Evolutionary conservation across 2,113 vertebrate genomes (phyloP).

Genomic region (Scalopus aquaticus): DNA sequence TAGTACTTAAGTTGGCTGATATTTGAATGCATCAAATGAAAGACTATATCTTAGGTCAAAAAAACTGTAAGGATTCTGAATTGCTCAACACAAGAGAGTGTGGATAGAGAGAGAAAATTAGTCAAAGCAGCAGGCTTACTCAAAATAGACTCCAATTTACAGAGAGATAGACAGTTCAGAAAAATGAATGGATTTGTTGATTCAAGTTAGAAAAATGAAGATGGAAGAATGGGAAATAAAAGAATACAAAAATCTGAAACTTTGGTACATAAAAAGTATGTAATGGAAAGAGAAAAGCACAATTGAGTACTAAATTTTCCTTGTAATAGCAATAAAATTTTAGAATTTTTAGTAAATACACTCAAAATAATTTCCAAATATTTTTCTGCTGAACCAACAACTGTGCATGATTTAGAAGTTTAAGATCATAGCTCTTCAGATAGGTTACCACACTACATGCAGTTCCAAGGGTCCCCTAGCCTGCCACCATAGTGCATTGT

Average conservation of each 20-base stretch:
- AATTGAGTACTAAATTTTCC: neutral
- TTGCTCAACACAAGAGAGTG: neutral
- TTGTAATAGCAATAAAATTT: neutral
- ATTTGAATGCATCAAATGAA: conserved; percentile 41
- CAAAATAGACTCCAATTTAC: neutral
- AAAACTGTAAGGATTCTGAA: neutral
- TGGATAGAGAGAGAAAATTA: neutral
- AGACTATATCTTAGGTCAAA: neutral
- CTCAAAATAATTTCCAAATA: neutral
- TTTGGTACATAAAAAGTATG: neutral
- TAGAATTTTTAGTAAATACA: neutral
- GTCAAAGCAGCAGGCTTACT: neutral
- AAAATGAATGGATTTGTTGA: neutral
- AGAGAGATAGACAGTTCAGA: neutral
- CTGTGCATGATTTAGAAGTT: no score
- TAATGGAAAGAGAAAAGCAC: neutral
- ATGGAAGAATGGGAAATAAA: neutral
- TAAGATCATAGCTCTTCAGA: no score
- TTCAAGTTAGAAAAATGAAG: neutral
- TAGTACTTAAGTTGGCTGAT: conserved; percentile 30
- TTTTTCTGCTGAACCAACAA: neutral
- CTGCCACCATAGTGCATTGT: no score
- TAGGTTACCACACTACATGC: no score
- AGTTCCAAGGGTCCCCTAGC: no score
- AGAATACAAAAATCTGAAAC: neutral